phyloP scores from a whole-genome alignment of 2,888 invertebrate genomes.

The Folsomia manolachei region DNA sequence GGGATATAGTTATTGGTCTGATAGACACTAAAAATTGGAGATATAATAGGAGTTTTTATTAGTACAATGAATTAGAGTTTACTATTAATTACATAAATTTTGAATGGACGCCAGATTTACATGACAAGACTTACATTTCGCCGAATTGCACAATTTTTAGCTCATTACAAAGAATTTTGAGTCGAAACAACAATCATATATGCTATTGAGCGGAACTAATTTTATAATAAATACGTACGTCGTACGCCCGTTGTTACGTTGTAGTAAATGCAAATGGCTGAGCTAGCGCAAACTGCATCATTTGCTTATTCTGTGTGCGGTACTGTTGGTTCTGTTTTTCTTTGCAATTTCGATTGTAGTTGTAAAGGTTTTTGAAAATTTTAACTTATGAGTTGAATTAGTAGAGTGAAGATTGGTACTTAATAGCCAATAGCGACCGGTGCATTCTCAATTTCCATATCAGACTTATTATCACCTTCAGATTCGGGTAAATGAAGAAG shows the following conservation, averaged over 20 bases:
- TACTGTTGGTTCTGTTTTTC: not conserved
- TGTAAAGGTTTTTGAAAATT: not conserved
- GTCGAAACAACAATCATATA: not conserved
- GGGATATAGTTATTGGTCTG: too few relatives aligned
- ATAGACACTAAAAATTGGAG: too few relatives aligned
- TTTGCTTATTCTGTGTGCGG: not conserved
- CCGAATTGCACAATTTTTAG: too few relatives aligned
- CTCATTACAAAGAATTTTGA: not conserved
- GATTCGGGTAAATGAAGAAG: not conserved
- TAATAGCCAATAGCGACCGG: conserved; percentile 9
- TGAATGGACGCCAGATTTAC: too few relatives aligned
- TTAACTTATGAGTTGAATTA: not conserved
- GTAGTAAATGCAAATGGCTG: not conserved
- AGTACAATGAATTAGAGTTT: too few relatives aligned
- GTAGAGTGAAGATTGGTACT: not conserved
- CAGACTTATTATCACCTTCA: not conserved
- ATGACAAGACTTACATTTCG: too few relatives aligned
- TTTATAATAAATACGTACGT: not conserved
- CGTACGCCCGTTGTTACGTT: not conserved
- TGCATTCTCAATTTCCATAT: not conserved
- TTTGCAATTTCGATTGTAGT: not conserved
- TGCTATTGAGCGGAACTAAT: not conserved
- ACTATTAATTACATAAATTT: too few relatives aligned
- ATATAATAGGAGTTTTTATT: too few relatives aligned
- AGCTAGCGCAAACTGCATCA: not conserved